Evolutionary conservation across 2,888 invertebrate genomes (phyloP), one percentile per base, ranked within the genome.

Genomic region (Cantharis nigra): DNA sequence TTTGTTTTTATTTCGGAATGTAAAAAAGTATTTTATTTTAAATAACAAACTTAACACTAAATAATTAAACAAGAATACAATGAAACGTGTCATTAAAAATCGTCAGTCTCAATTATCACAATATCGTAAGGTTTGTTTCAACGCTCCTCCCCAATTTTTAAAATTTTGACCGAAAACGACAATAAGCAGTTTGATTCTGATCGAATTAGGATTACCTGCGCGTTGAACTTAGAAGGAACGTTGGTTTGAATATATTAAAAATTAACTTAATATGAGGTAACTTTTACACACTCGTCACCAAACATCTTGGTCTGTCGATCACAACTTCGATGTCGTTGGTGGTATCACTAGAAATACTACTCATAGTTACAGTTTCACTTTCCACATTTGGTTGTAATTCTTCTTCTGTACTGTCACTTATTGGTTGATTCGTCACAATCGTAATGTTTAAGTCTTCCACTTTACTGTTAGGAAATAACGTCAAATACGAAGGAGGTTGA

Each of bases 401-500:
- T 16, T 62, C 69, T 69, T 70, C 71, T 11, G 63, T 63, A 71
- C 77, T 76, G 4, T 71, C 33, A 62, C 4, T 33, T n/a, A n/a
- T 5, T 33, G 13, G n/a, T 13, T 13, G 33, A 33, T 33, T 33
- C n/a, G 74, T 49, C 18, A 18, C 20, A n/a, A 30, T 72, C 5
- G 20, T 49, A 63, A 5, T 20, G 28, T 69, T 72, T 3, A 65
- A 65, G 28, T 11, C 23, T 63, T 75, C 69, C 23, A 73, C 14
- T 76, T 83, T 83, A 18, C 75, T 75, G 73, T 83, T 82, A 0
- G 93, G 93, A 88, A 94, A 94, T 2, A 94, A 89, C 0, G 92
- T 91, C 69, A 91, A 91, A 86, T 94, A 94, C 0, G 93, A 90
- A 0, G 93, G 93, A 3, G 91, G 91, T 2, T 92, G 91, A 78